phyloP scores from a whole-genome alignment of 1,140 invertebrate species.

The Drosophila simulans region DNA sequence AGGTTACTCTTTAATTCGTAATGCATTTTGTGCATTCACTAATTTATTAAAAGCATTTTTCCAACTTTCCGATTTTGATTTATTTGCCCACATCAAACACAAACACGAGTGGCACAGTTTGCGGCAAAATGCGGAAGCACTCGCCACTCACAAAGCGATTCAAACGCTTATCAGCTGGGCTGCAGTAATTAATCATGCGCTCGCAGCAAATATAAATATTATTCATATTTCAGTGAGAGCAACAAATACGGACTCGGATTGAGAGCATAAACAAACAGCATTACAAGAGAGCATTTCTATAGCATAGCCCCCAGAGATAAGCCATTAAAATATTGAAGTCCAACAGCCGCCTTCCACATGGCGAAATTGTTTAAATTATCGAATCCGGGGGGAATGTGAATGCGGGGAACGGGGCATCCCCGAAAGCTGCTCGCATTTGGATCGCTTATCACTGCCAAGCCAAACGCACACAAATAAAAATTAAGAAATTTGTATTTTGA shows the following conservation, averaged over 20 bases:
- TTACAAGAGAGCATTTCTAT: conserved; percentile 17
- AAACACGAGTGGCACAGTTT: conserved; percentile 65
- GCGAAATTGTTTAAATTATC: conserved; percentile 75
- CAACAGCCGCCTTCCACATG: conserved; percentile 48
- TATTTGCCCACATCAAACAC: conserved; percentile 63
- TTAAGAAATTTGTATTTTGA: conserved; percentile 66
- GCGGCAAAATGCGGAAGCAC: conserved; percentile 57
- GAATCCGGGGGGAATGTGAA: not conserved
- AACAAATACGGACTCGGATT: conserved; percentile 12
- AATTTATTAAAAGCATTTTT: conserved; percentile 79
- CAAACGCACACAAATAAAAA: conserved; percentile 31
- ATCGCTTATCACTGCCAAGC: conserved; percentile 52
- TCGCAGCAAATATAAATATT: conserved; percentile 48
- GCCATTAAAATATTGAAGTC: conserved; percentile 76
- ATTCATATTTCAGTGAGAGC: conserved; percentile 60
- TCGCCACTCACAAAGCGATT: conserved; percentile 24
- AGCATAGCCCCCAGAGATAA: conserved; percentile 59
- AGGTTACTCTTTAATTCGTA: conserved; percentile 63
- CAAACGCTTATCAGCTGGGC: conserved; percentile 46
- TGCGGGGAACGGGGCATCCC: not conserved
- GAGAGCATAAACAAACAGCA: conserved; percentile 52
- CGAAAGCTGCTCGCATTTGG: conserved; percentile 32
- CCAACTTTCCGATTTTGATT: conserved; percentile 57
- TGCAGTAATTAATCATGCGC: conserved; percentile 43
- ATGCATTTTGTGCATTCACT: conserved; percentile 79